phyloP scores from a whole-genome alignment of 2,113 vertebrate genomes.

The Poeciliopsis prolifica region DNA sequence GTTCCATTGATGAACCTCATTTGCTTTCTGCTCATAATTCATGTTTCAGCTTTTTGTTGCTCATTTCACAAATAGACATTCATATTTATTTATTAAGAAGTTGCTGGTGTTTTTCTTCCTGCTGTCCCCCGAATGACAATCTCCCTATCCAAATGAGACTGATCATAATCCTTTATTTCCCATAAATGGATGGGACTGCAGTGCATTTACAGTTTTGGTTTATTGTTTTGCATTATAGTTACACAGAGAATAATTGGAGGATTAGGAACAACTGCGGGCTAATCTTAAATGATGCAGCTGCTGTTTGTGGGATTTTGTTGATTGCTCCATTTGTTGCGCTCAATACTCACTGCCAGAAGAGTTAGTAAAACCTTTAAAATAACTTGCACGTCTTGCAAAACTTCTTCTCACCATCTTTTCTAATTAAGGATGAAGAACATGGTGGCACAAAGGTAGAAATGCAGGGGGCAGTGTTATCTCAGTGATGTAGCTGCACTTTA shows the following conservation, averaged over 20 bases:
- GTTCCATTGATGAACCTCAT: neutral
- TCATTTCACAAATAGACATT: neutral
- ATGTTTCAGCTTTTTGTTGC: neutral
- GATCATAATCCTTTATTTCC: neutral
- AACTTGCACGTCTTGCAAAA: neutral
- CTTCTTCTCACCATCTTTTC: neutral
- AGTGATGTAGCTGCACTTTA: slow-evolving; percentile 29
- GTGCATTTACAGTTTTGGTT: neutral
- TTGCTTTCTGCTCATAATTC: neutral
- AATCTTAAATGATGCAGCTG: slow-evolving; percentile 3
- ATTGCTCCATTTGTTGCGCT: neutral
- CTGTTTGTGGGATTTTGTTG: neutral
- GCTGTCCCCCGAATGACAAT: neutral
- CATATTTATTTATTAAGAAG: neutral
- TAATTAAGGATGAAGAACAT: neutral
- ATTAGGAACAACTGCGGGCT: neutral
- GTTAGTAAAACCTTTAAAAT: neutral
- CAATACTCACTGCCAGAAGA: neutral
- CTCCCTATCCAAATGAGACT: neutral
- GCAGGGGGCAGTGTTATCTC: slow-evolving; percentile 57
- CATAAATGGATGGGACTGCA: neutral
- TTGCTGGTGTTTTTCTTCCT: neutral
- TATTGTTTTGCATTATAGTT: neutral
- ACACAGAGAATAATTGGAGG: neutral
- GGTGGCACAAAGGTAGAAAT: slow-evolving; percentile 23